A percentile compares a stretch with the other conserved stretches of the same genome.
phyloP scores from a whole-genome alignment of 2,797 vertebrate species.

The Dermochelys coriacea region DNA sequence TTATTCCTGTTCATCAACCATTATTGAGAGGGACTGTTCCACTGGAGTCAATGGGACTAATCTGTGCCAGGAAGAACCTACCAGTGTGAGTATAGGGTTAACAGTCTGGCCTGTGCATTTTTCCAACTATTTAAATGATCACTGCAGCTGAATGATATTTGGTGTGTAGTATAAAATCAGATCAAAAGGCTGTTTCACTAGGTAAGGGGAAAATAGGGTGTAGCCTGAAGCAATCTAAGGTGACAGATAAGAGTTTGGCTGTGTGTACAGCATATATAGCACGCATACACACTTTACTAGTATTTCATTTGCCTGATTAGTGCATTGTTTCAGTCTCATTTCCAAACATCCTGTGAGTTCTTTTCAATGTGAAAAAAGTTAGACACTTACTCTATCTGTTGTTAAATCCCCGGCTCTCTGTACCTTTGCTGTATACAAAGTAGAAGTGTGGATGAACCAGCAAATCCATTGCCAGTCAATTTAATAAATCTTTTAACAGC shows the following conservation, averaged over 20 bases:
- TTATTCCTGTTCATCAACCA: background rate
- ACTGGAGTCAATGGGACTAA: conserved; percentile 65
- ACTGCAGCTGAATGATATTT: conserved; percentile 60
- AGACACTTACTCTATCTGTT: background rate
- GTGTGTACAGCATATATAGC: background rate
- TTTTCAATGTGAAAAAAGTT: background rate
- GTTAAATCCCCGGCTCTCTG: background rate
- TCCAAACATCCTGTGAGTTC: background rate
- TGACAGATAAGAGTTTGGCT: background rate
- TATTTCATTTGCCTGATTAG: background rate
- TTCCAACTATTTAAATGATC: conserved; percentile 71
- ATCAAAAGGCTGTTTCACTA: conserved; percentile 52
- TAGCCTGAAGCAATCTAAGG: conserved; percentile 24
- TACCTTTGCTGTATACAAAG: background rate
- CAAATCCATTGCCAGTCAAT: background rate
- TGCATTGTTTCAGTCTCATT: background rate
- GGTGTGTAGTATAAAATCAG: conserved; percentile 56
- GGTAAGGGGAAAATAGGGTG: background rate
- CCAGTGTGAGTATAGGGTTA: conserved; percentile 63
- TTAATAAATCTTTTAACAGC: background rate
- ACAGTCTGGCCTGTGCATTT: conserved; percentile 67
- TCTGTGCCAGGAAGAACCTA: conserved; percentile 69
- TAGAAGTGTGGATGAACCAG: background rate
- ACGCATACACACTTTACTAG: background rate
- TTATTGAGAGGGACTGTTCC: conserved; percentile 62